Evolutionary conservation across 2,113 vertebrate genomes (phyloP), one percentile per base, ranked within the genome.

Genomic region (Anser brachyrhynchus): DNA sequence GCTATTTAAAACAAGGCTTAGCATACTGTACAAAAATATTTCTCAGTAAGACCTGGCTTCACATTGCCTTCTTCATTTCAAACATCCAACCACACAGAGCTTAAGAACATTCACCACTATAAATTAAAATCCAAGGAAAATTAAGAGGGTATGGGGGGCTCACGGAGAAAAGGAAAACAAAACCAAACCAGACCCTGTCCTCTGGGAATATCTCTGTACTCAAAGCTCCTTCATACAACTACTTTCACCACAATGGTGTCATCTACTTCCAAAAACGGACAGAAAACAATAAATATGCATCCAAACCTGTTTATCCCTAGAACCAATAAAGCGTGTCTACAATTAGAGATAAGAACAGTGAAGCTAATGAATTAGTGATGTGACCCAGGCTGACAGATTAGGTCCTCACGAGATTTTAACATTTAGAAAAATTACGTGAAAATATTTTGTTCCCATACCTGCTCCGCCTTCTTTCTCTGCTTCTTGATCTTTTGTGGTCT

Each of bases 401-500:
- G 67, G 25, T 17, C 16, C 13, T 6, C 3, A 0, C 9, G 41
- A 55, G 22, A 79, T 13, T 62, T 64, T 15, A 22, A 67, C 9
- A 13, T 55, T 80, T 39, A 54, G 54, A 6, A 1, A 71, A 89
- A 28, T 64, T 29, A 6, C 1, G 6, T 6, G 12, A 55, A 75
- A 51, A 72, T 22, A 41, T 37, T 72, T 11, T 41, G 39, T 20
- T 65, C 62, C 62, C 4, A 0, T 93, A 99, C 99, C 99, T 99
- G 99, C 99, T 99, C 89, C 99, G 98, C 95, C 98, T 99, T 90
- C 99, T 98, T 33, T 99, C 99, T 96, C 98, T 98, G 98, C 99
- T 99, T 97, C 99, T 98, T 92, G 99, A 99, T 80, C 99, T 98
- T 95, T 99, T 99, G 95, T 99, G 99, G 87, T 99, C 99, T 77